Base-by-base conservation (phyloP, 2,888 invertebrate species). In the Cryptus viduatorius region DNA sequence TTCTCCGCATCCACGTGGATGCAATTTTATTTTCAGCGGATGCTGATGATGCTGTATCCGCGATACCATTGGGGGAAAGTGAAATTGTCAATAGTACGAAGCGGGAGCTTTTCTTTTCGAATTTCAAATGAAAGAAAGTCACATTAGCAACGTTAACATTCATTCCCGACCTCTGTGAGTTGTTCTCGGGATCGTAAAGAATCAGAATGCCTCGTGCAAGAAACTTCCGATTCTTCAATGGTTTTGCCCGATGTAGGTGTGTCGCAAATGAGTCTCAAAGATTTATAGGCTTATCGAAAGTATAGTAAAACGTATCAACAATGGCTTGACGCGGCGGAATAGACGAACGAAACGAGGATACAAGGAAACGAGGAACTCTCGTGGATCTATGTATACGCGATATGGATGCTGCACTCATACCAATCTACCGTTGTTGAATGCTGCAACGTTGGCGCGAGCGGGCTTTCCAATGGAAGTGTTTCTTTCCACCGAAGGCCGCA, bases 221-320 rank as follows among this genome's bases (percentile, higher is more conserved):
- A 67, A 14, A 56, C 48, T 42, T 16, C 14, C 16, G 8, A 48
- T 73, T 29, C 53, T 84, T 87, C 85, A 85, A 90, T 90, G 84
- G 87, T 50, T 50, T 7, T 65, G 14, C 37, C 37, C 4, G 56
- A 84, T 80, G 77, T n/a, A 53, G 80, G 83, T 79, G 82, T 82
- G 80, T 80, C 12, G 90, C 90, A 37, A 59, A 90, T 91, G 91
- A 91, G 90, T 86, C 88, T 89, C 89, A 86, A 90, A 92, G 93
- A 93, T 92, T 93, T 92, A 93, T 93, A 86, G 91, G 88, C 89
- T 42, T 84, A 87, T 87, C 89, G 89, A 88, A 89, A 90, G 89
- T 90, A 89, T 89, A 88, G 87, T 90, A 86, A 89, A 90, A 90
- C 48, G 46, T 5, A 83, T 90, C 90, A 88, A 93, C 91, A 92